These are phyloP conservation scores for Macrosoma leucophasiata DNA, from an alignment of 2,888 invertebrate species.

Conservation along the genomic window DNA sequence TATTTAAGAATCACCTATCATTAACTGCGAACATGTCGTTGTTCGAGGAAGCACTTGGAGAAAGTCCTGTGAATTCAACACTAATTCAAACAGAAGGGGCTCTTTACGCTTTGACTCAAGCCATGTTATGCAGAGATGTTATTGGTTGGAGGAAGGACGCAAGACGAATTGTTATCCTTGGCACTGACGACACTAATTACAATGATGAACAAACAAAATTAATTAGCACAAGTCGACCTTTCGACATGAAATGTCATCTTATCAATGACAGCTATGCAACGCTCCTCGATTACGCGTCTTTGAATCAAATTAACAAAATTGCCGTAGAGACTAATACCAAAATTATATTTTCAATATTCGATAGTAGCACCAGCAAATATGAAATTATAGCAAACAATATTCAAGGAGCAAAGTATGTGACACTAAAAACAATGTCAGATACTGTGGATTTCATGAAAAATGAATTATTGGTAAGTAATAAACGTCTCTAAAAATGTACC, in stretches of 20 bases:
- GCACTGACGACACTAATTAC: slow-evolving; percentile 88
- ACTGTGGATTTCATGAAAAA: slow-evolving; percentile 80
- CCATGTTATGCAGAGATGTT: slow-evolving; percentile 79
- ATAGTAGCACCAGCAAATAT: slow-evolving; percentile 55
- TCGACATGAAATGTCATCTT: slow-evolving; percentile 82
- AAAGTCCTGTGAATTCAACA: slow-evolving; percentile 39
- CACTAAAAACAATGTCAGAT: slow-evolving; percentile 52
- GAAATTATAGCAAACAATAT: slow-evolving; percentile 74
- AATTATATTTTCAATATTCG: slow-evolving; percentile 84
- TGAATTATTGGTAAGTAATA: slow-evolving; percentile 79
- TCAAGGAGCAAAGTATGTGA: slow-evolving; percentile 80
- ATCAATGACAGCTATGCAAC: slow-evolving; percentile 69
- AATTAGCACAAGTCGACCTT: slow-evolving; percentile 79
- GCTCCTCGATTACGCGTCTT: slow-evolving; percentile 85
- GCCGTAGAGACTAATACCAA: slow-evolving; percentile 82
- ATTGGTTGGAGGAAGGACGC: slow-evolving; percentile 86
- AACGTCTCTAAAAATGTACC: too few species aligned
- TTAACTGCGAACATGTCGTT: slow-evolving; percentile 74
- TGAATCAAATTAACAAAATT: slow-evolving; percentile 79
- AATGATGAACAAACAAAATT: slow-evolving; percentile 88
- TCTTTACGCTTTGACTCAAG: slow-evolving; percentile 92
- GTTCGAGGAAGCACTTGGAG: slow-evolving; percentile 48
- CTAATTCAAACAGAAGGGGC: slow-evolving; percentile 88
- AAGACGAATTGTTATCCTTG: slow-evolving; percentile 83
- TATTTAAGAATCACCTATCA: slow-evolving; percentile 82